Evolutionary conservation across 2,888 invertebrate species (phyloP).

Genomic region (Oscheius onirici): DNA sequence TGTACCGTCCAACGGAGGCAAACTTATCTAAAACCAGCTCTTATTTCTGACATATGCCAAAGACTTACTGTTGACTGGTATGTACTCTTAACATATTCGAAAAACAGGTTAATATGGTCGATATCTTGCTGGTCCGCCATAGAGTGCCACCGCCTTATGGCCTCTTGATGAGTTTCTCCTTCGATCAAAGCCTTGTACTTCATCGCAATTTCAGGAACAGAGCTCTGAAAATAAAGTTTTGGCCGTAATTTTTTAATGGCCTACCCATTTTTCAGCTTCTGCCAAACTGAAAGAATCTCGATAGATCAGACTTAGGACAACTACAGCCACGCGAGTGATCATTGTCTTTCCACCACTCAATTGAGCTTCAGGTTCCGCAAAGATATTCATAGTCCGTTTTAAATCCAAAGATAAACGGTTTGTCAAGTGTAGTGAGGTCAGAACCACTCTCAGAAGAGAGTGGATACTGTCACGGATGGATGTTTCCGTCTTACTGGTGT

Average conservation of each 20-base stretch:
- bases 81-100: constrained; percentile 6
- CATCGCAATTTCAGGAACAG: constrained; percentile 24
- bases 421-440: constrained; percentile 9
- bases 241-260: neutral
- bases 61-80: constrained; percentile 4
- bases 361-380: constrained; percentile 7
- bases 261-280: constrained; percentile 26
- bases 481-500: neutral
- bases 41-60: too few species aligned
- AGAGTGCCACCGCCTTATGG: constrained; percentile 23
- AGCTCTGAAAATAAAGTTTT: constrained; percentile 1
- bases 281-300: constrained; percentile 29
- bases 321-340: constrained; percentile 4
- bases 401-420: constrained; percentile 16
- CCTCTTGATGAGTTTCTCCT: constrained; percentile 5
- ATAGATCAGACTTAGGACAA: constrained; percentile 24
- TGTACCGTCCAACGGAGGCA: neutral
- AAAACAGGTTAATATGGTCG: constrained; percentile 17
- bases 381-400: neutral
- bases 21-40: neutral
- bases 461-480: constrained; percentile 3
- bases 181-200: constrained; percentile 29
- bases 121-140: constrained; percentile 15
- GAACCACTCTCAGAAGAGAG: neutral
- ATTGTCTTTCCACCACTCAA: constrained; percentile 14